Percentiles rank a stretch among this genome's conserved stretches.
Conservation (phyloP, 1,140 invertebrate genomes). For the Gryon sp. region DNA sequence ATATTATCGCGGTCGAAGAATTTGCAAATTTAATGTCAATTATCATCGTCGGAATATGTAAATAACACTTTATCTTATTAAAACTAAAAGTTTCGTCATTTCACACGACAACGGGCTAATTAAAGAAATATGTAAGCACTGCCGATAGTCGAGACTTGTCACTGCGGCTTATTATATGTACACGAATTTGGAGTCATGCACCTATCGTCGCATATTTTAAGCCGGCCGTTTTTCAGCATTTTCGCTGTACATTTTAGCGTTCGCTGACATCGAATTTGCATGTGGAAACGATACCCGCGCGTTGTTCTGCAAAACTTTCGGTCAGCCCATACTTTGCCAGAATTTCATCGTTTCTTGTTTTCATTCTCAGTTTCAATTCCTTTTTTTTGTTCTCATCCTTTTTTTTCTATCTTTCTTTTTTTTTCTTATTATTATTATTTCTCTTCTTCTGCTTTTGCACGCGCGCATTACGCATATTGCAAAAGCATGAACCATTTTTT, state of each 20-base stretch:
- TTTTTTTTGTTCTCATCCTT: too few species aligned
- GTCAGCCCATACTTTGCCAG: constrained; percentile 37
- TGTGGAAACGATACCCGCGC: constrained; percentile 60
- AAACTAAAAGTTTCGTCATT: constrained; percentile 29
- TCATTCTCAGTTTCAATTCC: constrained; percentile 17
- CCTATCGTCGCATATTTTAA: constrained; percentile 79
- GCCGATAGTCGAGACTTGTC: constrained; percentile 58
- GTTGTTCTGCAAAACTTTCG: constrained; percentile 64
- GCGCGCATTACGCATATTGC: constrained; percentile 52
- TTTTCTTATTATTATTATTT: too few species aligned
- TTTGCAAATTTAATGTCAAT: constrained; percentile 43
- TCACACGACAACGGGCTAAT: constrained; percentile 54
- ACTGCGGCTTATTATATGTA: constrained; percentile 59
- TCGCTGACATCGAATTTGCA: constrained; percentile 65
- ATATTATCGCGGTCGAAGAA: constrained; percentile 29
- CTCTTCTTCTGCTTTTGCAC: constrained; percentile 46
- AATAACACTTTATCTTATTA: constrained; percentile 54
- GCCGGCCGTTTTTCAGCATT: constrained; percentile 79
- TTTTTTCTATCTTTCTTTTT: too few species aligned
- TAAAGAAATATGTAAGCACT: constrained; percentile 54
- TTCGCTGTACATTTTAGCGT: constrained; percentile 72
- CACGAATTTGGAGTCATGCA: constrained; percentile 65
- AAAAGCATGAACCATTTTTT: constrained; percentile 27
- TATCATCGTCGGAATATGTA: constrained; percentile 46
- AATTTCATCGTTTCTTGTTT: constrained; percentile 54